Percentiles rank a stretch among this genome's conserved stretches.
phyloP scores from a whole-genome alignment of 2,113 vertebrate species.

The Nesospiza acunhae region DNA sequence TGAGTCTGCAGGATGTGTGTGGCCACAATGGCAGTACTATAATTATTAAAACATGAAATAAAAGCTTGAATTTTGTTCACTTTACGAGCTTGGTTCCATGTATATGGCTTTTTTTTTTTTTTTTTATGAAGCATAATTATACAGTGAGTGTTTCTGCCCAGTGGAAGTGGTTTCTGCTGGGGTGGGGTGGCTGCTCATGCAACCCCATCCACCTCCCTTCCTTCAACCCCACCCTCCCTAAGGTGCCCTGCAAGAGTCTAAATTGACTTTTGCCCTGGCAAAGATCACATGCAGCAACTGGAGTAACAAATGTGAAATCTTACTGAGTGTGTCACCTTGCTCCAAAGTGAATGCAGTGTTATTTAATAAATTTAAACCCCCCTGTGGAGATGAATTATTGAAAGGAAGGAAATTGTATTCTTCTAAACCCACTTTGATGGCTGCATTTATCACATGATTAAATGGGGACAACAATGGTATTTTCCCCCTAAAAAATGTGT shows the following conservation, averaged over 20 bases:
- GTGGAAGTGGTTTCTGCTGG: neutral
- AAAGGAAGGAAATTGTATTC: constrained; percentile 62
- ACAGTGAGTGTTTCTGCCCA: neutral
- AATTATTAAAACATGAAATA: neutral
- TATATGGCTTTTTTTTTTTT: neutral
- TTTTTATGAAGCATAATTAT: neutral
- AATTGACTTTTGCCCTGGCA: neutral
- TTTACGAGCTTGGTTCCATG: neutral
- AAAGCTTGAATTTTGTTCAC: neutral
- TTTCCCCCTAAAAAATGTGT: neutral
- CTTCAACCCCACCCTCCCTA: neutral
- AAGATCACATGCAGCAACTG: neutral
- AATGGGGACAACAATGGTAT: neutral
- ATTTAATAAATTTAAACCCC: constrained; percentile 54
- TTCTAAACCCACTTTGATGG: constrained; percentile 42
- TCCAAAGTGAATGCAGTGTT: constrained; percentile 35
- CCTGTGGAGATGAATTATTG: constrained; percentile 24
- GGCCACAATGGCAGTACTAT: neutral
- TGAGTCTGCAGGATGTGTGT: neutral
- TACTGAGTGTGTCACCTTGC: constrained; percentile 56
- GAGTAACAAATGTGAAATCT: constrained; percentile 37
- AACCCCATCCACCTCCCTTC: neutral
- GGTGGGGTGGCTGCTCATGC: fast-evolving
- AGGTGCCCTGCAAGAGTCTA: neutral
- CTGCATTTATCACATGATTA: constrained; percentile 57